phyloP scores from a whole-genome alignment of 2,113 vertebrate species.

The Orthochromis indermauri region DNA sequence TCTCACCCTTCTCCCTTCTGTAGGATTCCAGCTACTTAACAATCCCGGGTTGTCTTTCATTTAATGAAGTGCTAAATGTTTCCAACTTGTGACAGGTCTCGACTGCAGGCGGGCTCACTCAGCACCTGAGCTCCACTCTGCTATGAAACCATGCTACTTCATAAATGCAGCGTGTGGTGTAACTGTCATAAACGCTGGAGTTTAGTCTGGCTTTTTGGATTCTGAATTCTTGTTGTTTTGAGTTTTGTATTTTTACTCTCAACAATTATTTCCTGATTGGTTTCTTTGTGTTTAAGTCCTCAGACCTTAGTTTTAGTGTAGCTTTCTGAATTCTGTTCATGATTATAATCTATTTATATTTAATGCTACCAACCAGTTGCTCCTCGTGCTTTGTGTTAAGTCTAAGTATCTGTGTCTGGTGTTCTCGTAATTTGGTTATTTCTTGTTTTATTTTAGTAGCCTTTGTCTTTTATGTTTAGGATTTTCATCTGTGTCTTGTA shows the following conservation, averaged over 20 bases:
- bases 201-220: background rate
- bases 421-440: background rate
- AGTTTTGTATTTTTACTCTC: background rate
- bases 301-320: background rate
- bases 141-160: background rate
- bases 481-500: background rate
- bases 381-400: background rate
- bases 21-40: background rate
- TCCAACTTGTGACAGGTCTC: background rate
- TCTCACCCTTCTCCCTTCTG: background rate
- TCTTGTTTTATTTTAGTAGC: background rate
- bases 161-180: background rate
- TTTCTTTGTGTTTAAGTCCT: background rate
- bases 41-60: background rate
- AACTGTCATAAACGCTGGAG: rapidly evolving
- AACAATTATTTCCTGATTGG: background rate
- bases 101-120: background rate
- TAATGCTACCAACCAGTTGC: background rate
- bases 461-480: background rate
- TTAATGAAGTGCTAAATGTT: background rate
- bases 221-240: background rate
- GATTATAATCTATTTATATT: background rate
- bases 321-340: background rate
- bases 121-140: background rate
- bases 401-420: background rate